phyloP scores from a whole-genome alignment of 2,888 invertebrate species.

The Drosophila neutralis region DNA sequence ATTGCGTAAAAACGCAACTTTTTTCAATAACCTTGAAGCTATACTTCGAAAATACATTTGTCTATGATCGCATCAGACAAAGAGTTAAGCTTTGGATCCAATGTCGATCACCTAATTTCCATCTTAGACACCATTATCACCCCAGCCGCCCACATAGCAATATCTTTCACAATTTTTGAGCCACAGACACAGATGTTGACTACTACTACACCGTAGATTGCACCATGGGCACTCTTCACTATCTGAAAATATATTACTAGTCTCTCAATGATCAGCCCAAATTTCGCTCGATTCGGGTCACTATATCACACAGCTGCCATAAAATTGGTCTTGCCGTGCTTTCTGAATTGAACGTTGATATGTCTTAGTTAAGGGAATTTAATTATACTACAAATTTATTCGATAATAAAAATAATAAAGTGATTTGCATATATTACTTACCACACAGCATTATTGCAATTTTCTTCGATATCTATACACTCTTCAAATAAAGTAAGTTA shows the following conservation, averaged over 20 bases:
- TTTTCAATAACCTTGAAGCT: not conserved
- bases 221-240: not conserved
- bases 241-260: not conserved
- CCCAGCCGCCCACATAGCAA: not conserved
- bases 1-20: not conserved
- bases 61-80: not conserved
- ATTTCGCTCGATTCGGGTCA: not conserved
- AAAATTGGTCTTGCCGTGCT: not conserved
- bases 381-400: too few relatives aligned
- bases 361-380: not conserved
- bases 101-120: not conserved
- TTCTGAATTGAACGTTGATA: not conserved
- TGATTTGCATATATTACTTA: not conserved
- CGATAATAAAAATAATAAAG: not conserved
- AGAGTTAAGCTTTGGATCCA: not conserved
- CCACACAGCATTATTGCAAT: not conserved
- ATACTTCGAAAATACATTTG: not conserved
- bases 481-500: not conserved
- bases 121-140: not conserved
- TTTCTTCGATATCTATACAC: not conserved
- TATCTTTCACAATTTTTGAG: not conserved
- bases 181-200: not conserved
- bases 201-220: not conserved
- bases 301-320: not conserved
- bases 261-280: not conserved